Conservation (phyloP, 1,140 invertebrate genomes). For the Gryllus bimaculatus region DNA sequence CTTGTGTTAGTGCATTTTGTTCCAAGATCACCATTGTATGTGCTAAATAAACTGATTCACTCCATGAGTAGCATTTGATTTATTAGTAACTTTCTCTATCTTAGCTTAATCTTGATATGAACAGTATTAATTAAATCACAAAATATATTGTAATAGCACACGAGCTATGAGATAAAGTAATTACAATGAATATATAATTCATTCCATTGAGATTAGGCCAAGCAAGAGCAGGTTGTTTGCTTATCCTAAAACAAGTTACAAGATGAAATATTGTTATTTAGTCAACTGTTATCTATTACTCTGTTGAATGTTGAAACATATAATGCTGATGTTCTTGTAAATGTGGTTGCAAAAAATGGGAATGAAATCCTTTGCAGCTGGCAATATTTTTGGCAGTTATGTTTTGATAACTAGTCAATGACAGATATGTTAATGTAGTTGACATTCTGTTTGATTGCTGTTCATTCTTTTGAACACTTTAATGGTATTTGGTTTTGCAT, state of each 20-base stretch:
- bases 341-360: neutral
- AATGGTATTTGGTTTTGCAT: neutral
- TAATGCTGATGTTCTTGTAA: neutral
- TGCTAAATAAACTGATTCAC: neutral
- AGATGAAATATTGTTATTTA: neutral
- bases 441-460: neutral
- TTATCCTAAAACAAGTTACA: neutral
- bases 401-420: neutral
- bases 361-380: neutral
- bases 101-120: conserved; percentile 5
- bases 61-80: neutral
- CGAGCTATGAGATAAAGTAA: neutral
- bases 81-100: neutral
- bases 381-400: neutral
- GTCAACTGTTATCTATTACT: too few relatives aligned
- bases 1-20: neutral
- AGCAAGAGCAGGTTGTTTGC: neutral
- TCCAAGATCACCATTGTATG: neutral
- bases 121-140: neutral
- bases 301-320: neutral
- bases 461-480: neutral
- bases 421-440: neutral
- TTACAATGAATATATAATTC: neutral
- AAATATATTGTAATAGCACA: neutral
- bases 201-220: neutral